Evolutionary conservation across 2,797 vertebrate genomes (phyloP).

Genomic region (Yasuhikotakia modesta): DNA sequence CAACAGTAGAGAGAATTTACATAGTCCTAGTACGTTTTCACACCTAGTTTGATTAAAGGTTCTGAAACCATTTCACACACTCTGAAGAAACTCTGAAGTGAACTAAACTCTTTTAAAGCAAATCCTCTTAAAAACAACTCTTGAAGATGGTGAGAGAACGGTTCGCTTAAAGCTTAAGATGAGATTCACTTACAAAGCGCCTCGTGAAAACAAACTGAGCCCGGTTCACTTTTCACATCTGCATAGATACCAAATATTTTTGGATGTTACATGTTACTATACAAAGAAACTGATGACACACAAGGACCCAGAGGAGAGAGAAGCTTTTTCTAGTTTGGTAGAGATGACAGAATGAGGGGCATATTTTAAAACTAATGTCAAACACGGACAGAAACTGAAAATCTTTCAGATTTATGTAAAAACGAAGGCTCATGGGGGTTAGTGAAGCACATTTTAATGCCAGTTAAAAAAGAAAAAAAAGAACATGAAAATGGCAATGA

Average conservation of each 20-base stretch:
- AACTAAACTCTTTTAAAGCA: not conserved
- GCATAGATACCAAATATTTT: not conserved
- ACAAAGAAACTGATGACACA: conserved; percentile 55
- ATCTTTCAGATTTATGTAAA: not conserved
- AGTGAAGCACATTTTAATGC: not conserved
- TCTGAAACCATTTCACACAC: not conserved
- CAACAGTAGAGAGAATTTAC: not conserved
- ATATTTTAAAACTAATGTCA: conserved; percentile 14
- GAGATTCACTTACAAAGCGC: not conserved
- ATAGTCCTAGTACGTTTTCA: not conserved
- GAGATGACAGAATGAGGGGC: conserved; percentile 16
- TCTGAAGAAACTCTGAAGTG: not conserved
- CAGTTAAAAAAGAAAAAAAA: not conserved
- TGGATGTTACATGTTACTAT: not conserved
- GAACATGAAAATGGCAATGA: not conserved
- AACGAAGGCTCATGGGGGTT: not conserved
- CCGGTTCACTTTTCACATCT: not conserved
- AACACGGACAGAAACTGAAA: not conserved
- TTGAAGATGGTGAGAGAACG: not conserved
- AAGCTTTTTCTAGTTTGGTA: not conserved
- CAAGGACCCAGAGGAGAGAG: conserved; percentile 65
- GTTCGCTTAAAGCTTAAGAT: not conserved
- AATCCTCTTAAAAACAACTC: not conserved
- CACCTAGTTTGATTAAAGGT: not conserved
- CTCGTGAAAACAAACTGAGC: not conserved